Conservation (phyloP, 2,797 vertebrate genomes). For the Cuculus canorus region DNA sequence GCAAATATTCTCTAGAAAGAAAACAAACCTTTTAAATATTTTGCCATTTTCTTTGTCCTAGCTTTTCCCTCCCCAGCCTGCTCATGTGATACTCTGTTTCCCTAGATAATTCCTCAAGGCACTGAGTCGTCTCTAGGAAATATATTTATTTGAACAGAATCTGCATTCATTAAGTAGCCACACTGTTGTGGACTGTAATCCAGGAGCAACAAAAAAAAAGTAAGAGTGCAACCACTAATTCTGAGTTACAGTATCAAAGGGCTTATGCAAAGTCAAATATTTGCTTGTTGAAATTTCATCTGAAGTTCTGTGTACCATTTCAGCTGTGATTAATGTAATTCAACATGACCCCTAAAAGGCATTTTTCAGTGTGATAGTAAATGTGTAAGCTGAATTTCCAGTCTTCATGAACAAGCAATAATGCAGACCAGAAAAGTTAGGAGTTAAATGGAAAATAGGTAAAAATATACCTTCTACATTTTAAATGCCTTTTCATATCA, state of each 20-base stretch:
- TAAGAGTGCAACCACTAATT: not conserved
- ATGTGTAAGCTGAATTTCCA: not conserved
- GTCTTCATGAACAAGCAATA: not conserved
- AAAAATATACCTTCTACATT: not conserved
- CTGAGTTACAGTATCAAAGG: not conserved
- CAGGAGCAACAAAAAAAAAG: not conserved
- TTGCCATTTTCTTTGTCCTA: not conserved
- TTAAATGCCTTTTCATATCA: not conserved
- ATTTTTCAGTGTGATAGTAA: not conserved
- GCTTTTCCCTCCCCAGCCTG: not conserved
- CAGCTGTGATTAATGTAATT: not conserved
- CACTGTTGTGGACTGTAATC: not conserved
- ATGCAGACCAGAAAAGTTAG: fast-evolving
- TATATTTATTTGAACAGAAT: not conserved
- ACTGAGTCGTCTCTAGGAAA: not conserved
- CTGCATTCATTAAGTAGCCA: not conserved
- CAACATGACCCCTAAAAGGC: not conserved
- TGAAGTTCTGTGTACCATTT: not conserved
- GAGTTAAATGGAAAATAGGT: not conserved
- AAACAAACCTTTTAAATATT: not conserved
- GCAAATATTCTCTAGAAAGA: not conserved
- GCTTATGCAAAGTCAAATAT: not conserved
- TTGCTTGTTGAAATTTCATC: not conserved
- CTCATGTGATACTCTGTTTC: not conserved
- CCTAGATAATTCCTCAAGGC: not conserved